Percentiles rank a stretch among this genome's conserved stretches.
phyloP scores from a whole-genome alignment of 2,888 invertebrate genomes.

The Apamea crenata region DNA sequence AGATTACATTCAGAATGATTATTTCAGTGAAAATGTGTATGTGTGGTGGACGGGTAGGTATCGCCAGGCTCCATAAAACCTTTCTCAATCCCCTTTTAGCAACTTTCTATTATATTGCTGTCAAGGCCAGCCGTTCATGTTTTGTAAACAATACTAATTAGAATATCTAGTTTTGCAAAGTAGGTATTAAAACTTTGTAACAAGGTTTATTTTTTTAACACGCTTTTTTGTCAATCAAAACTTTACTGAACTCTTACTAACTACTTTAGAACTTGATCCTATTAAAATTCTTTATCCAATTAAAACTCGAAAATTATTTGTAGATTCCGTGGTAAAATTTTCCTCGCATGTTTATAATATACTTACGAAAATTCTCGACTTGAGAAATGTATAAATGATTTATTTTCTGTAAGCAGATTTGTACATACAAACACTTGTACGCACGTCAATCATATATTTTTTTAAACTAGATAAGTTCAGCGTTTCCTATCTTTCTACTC shows the following conservation, averaged over 20 bases:
- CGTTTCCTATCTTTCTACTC: too few relatives aligned
- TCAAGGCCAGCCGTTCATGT: not conserved
- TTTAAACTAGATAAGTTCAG: too few relatives aligned
- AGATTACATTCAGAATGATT: too few relatives aligned
- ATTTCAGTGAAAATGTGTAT: too few relatives aligned
- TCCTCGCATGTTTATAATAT: not conserved
- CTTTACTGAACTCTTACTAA: slow-evolving; percentile 7
- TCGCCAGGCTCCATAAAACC: too few relatives aligned
- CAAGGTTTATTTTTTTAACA: not conserved
- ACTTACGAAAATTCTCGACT: not conserved
- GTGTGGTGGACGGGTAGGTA: too few relatives aligned
- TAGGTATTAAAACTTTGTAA: not conserved
- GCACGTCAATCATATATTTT: too few relatives aligned
- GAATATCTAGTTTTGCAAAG: not conserved
- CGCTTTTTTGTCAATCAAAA: not conserved
- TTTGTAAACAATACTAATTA: not conserved
- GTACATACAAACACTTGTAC: too few relatives aligned
- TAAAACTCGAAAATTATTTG: slow-evolving; percentile 52
- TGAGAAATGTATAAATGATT: not conserved
- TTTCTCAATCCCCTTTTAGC: too few relatives aligned
- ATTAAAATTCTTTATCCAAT: slow-evolving; percentile 44
- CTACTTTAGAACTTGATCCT: slow-evolving; percentile 26
- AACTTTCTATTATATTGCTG: not conserved
- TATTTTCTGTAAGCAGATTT: too few relatives aligned
- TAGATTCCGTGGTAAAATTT: slow-evolving; percentile 7